Evolutionary conservation across 1,140 invertebrate species (phyloP).

Genomic region (Nixonia krombeini): DNA sequence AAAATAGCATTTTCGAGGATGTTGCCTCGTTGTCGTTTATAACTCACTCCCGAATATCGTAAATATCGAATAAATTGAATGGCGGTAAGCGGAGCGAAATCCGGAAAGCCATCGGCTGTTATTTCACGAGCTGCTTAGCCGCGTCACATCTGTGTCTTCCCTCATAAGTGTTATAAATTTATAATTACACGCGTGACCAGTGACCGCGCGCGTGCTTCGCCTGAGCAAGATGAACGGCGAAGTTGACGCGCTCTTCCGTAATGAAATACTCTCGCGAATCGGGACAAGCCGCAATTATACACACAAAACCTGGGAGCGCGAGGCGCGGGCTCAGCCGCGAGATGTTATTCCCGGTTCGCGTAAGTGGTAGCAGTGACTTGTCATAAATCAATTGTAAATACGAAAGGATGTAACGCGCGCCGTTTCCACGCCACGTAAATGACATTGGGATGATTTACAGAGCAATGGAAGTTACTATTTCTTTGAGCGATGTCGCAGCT

Average conservation of each 20-base stretch:
- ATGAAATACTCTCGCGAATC: constrained; percentile 53
- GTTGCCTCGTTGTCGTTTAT: too few species aligned
- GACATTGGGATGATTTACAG: constrained; percentile 4
- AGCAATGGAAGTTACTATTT: not conserved
- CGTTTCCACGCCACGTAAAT: constrained; percentile 10
- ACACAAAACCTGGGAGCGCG: constrained; percentile 60
- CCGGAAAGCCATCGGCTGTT: too few species aligned
- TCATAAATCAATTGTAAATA: constrained; percentile 55
- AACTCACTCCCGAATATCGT: too few species aligned
- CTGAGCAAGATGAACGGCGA: constrained; percentile 51
- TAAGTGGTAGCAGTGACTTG: constrained; percentile 39
- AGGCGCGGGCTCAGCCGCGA: constrained; percentile 45
- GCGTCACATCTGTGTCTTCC: not conserved
- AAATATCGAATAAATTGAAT: too few species aligned
- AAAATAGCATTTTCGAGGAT: too few species aligned
- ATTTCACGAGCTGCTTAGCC: too few species aligned
- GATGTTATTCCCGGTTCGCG: constrained; percentile 33
- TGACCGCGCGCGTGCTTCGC: constrained; percentile 24
- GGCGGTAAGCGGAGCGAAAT: too few species aligned
- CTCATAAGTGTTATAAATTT: not conserved
- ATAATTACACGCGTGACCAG: constrained; percentile 1
- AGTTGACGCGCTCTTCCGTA: constrained; percentile 44
- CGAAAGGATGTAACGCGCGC: constrained; percentile 18
- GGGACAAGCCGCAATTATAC: constrained; percentile 55
- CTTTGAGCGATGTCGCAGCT: not conserved